Conservation (phyloP, 2,113 vertebrate species). For the Pluvianellus socialis region DNA sequence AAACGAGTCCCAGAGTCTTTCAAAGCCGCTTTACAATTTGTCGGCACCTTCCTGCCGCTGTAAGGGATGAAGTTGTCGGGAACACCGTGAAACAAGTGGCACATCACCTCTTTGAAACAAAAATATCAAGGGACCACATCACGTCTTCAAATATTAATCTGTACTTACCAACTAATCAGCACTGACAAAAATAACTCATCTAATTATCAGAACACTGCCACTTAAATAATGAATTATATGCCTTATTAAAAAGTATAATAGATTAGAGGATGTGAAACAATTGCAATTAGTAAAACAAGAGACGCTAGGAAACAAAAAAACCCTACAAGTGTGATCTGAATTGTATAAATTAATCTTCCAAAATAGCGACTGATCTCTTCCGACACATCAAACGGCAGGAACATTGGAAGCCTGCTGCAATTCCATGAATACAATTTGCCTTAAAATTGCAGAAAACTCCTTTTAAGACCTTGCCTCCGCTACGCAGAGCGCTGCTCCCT, state of each 20-base stretch:
- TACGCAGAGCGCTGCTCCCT: neutral
- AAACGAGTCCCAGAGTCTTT: neutral
- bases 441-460: neutral
- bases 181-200: conserved; percentile 29
- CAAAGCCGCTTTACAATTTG: neutral
- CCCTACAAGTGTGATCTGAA: conserved; percentile 4
- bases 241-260: conserved; percentile 58
- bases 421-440: neutral
- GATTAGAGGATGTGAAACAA: conserved; percentile 32
- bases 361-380: neutral
- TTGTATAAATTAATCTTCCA: conserved; percentile 11
- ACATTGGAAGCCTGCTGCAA: neutral
- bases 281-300: conserved; percentile 54
- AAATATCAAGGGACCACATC: neutral
- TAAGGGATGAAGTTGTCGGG: neutral
- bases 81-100: neutral
- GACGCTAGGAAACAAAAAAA: neutral
- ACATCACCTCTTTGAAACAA: conserved; percentile 1
- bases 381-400: neutral
- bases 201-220: conserved; percentile 37
- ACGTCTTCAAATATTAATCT: neutral
- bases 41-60: neutral
- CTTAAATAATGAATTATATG: neutral
- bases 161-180: conserved; percentile 25
- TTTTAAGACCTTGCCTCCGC: neutral